Evolutionary conservation across 2,888 invertebrate species (phyloP), one percentile per base, ranked within the genome.

Genomic region (Bimastos eiseni): DNA sequence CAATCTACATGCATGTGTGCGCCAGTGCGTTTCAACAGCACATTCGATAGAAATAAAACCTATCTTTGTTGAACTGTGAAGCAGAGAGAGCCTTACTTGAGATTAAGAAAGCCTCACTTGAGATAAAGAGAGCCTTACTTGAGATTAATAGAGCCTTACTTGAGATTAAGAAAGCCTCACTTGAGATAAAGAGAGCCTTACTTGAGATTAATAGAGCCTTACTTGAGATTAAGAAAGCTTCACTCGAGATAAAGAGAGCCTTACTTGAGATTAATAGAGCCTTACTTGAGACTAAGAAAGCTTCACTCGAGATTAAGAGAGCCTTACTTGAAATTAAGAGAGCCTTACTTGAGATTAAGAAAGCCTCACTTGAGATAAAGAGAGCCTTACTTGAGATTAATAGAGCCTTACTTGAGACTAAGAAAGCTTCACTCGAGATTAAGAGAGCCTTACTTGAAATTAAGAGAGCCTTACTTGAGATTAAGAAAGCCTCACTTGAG

Each of bases 191-290:
- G 24, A 30, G 24, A n/a, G 8, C n/a, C 70, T 70, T 70, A 70
- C 70, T 70, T 70, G 70, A 70, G 70, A 70, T 90, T 84, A 11
- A 49, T 30, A 38, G 90, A 90, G 30, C 37, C 90, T n/a, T n/a
- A n/a, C n/a, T n/a, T n/a, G n/a, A n/a, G n/a, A n/a, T n/a, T n/a
- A n/a, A n/a, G n/a, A n/a, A n/a, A n/a, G n/a, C n/a, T n/a, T n/a
- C n/a, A n/a, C n/a, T n/a, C 41, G 15, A 44, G 30, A 11, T 3
- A 55, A 30, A 24, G 24, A 30, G 24, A n/a, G 8, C n/a, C 70
- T 70, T 70, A 70, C 70, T 70, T 70, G 70, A 70, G 70, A 70
- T 90, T 84, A 11, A 49, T 30, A 38, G 90, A 90, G 30, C 37
- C 90, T n/a, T n/a, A n/a, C n/a, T n/a, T n/a, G n/a, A n/a, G n/a